Percentiles rank a stretch among this genome's conserved stretches.
phyloP scores from a whole-genome alignment of 2,113 vertebrate genomes.

The Oncorhynchus nerka region DNA sequence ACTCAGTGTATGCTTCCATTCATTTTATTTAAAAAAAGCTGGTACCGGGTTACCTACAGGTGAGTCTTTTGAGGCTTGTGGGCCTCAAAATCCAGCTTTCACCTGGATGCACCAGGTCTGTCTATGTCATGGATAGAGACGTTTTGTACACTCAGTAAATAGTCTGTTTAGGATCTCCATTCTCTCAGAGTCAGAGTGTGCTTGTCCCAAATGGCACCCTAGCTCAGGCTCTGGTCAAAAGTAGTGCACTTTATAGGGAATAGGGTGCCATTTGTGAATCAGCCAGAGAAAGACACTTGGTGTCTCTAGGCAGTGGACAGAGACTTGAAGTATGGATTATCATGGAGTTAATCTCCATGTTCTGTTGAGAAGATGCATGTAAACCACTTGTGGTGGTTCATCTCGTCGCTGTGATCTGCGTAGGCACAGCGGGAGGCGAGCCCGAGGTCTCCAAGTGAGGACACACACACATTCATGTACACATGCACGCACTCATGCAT shows the following conservation, averaged over 20 bases:
- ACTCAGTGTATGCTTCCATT: no score
- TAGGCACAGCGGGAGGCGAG: neutral
- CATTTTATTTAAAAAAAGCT: accelerated
- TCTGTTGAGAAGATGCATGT: neutral
- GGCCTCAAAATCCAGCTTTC: no score
- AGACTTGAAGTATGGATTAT: neutral
- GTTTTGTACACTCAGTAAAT: no score
- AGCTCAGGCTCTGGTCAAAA: neutral
- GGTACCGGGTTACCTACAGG: no score
- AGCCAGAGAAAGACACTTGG: no score
- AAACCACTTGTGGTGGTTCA: neutral
- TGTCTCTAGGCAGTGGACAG: neutral
- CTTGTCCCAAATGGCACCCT: neutral
- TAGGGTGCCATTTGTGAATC: no score
- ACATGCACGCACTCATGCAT: neutral
- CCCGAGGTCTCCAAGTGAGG: neutral
- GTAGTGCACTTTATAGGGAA: no score
- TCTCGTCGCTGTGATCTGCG: neutral
- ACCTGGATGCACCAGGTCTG: no score
- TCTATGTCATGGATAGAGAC: no score
- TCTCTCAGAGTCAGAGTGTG: neutral
- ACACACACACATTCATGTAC: neutral
- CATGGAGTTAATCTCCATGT: neutral
- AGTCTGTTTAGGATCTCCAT: neutral
- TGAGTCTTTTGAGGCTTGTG: no score